phyloP scores from a whole-genome alignment of 2,797 vertebrate genomes.

The Lagodon rhomboides region DNA sequence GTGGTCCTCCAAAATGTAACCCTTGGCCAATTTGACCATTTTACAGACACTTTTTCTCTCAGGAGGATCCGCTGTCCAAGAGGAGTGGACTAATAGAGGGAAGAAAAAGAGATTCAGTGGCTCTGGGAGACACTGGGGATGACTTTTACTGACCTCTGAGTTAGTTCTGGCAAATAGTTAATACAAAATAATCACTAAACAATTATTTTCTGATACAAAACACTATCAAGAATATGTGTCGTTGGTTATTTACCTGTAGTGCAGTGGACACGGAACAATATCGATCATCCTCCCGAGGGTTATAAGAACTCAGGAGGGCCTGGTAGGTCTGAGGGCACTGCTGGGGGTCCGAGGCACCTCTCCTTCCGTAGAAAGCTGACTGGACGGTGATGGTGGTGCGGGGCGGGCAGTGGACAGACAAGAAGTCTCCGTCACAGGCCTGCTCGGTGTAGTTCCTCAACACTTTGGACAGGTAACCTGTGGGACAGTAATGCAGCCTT shows the following conservation, averaged over 20 bases:
- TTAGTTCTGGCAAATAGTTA: background rate
- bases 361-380: slow-evolving; percentile 91
- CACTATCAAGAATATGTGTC: background rate
- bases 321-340: slow-evolving; percentile 87
- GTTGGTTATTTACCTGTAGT: slow-evolving; percentile 85
- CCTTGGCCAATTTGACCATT: slow-evolving; percentile 55
- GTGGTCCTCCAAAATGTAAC: slow-evolving; percentile 55
- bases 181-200: background rate
- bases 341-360: slow-evolving; percentile 81
- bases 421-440: slow-evolving; percentile 91
- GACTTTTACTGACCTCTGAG: background rate
- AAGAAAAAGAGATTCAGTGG: background rate
- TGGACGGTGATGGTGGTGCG: slow-evolving; percentile 93
- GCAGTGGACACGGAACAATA: slow-evolving; percentile 91
- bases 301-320: slow-evolving; percentile 77
- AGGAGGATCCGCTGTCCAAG: slow-evolving; percentile 10
- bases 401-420: slow-evolving; percentile 89
- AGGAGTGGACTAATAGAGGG: background rate
- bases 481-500: slow-evolving; percentile 34
- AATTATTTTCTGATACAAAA: background rate
- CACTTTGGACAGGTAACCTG: slow-evolving; percentile 90
- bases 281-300: slow-evolving; percentile 82
- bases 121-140: background rate
- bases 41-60: slow-evolving; percentile 49
- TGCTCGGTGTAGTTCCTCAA: slow-evolving; percentile 91